Base-by-base conservation (phyloP, 2,888 invertebrate species). In the Trypoxylon attenuatum region DNA sequence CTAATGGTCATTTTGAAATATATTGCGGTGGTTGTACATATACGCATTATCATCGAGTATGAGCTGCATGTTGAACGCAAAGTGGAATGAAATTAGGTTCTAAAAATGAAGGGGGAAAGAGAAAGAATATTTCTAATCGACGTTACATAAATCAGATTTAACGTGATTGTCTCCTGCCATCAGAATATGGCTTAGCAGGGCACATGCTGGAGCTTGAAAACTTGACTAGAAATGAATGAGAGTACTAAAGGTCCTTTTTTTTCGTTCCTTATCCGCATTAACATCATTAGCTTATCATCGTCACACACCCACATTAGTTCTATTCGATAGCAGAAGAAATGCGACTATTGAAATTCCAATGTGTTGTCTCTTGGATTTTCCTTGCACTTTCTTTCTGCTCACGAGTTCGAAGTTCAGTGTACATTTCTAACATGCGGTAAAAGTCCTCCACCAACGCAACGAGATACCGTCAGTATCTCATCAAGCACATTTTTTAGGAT, bases 171-270 rank as follows among this genome's bases (percentile, higher is more conserved):
- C 77, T 79, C 65, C 63, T 71, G 71, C 68, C 55, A 63, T 58
- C 57, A 68, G 53, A 51, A 51, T 57, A 67, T 62, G 65, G 67
- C 58, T 60, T 70, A 58, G 62, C 60, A 76, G 51, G 73, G 68
- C 69, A 61, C 69, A 71, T 65, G 67, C 68, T 67, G 72, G 67
- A 78, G 72, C 60, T 73, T n/a, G n/a, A 73, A 71, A 76, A 73
- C 62, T 78, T 81, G 80, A 81, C 81, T 80, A 80, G 80, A 81
- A 79, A 73, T 68, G 47, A 76, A 76, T 58, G 63, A 74, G 52
- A 62, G 66, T 60, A 68, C 70, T 41, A 50, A 41, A 54, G 49
- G 22, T 58, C 45, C 43, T 38, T 55, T 55, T 67, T 50, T 60
- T 49, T 43, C 33, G 56, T 55, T 49, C 51, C 49, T 63, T 43